Evolutionary conservation across 1,140 invertebrate genomes (phyloP), one percentile per base, ranked within the genome.

Genomic region (Dendroctonus valens): DNA sequence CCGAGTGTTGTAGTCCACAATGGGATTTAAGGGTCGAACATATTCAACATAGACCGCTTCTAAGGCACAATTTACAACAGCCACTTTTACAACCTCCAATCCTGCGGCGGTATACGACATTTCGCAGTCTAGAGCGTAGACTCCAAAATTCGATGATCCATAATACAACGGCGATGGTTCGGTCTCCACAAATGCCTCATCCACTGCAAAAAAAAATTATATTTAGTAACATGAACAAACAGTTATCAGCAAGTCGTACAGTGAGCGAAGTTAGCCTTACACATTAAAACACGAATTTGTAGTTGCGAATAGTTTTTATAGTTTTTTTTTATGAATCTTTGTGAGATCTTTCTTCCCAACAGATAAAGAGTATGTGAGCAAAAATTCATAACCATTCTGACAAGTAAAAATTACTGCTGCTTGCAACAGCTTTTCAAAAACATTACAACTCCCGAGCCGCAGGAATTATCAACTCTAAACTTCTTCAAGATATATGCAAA

Each of bases 41-140:
- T 89, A 82, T 8, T 85, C 82, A 76, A 94, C 89, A 78, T 96
- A 97, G 0, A 94, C 86, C 0, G 89, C 74, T n/a, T n/a, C n/a
- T n/a, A n/a, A n/a, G n/a, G 90, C 84, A 2, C 86, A 75, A 37
- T 83, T 84, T 0, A 96, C 85, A 5, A 97, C 81, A 0, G 92
- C 93, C 0, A 97, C 86, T 74, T 91, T 89, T 0, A 90, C 88
- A 2, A 96, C 75, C 77, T 96, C 93, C 4, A 95, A 77, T 0
- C 95, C 94, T 3, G 81, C 81, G 0, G 83, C 85, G 0, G 94
- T 96, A 75, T 89, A 97, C 69, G 87, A 92, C 94, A 97, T 98
- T 79, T 98, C 95, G 75, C 94, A 94, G 76, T 98, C 95, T 0
- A 97, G 72, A 0, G 91, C 90, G 74, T 89, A 94, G 2, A 94